phyloP scores from a whole-genome alignment of 2,888 invertebrate genomes.

The Epistrophe grossulariae region DNA sequence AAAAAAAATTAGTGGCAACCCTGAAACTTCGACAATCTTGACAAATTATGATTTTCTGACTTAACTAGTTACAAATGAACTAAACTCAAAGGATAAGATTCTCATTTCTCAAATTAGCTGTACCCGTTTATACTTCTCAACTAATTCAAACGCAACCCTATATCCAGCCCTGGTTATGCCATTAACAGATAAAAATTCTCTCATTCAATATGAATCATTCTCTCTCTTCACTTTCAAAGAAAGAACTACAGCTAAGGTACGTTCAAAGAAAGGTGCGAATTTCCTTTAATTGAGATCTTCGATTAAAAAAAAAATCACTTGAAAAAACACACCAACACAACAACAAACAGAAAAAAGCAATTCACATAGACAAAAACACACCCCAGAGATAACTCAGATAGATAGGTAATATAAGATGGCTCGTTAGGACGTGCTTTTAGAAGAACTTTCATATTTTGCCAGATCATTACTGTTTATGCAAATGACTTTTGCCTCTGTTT shows the following conservation, averaged over 20 bases:
- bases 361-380: conserved; percentile 55
- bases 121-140: not conserved
- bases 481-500: conserved; percentile 24
- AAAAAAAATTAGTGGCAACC: too few species aligned
- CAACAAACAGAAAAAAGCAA: conserved; percentile 24
- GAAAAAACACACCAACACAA: not conserved
- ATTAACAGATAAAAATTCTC: conserved; percentile 15
- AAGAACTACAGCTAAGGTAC: not conserved
- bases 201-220: conserved; percentile 8
- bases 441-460: conserved; percentile 35
- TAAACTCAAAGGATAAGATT: too few species aligned
- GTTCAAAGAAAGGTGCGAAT: conserved; percentile 21
- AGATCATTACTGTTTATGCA: conserved; percentile 61
- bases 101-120: too few species aligned
- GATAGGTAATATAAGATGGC: not conserved
- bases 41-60: too few species aligned
- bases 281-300: conserved; percentile 44
- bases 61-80: too few species aligned
- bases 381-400: not conserved
- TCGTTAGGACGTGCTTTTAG: conserved; percentile 17
- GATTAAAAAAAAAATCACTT: not conserved
- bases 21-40: too few species aligned
- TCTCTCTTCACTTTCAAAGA: not conserved
- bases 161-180: not conserved
- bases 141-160: not conserved